These are phyloP conservation scores for Himalopsyche phryganea DNA, from an alignment of 1,140 invertebrate species.

Conservation along the genomic window DNA sequence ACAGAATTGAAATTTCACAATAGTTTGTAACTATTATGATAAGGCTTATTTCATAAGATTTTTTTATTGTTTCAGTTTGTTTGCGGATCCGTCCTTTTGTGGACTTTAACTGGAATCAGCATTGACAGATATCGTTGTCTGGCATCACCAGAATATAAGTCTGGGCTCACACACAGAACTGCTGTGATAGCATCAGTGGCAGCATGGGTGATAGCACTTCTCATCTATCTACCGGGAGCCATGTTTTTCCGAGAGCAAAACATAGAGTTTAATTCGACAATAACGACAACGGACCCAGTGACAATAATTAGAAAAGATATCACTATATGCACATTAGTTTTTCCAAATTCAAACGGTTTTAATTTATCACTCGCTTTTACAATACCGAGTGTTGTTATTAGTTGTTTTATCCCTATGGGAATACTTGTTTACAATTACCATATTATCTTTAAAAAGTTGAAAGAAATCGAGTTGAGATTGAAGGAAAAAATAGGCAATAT, in stretches of 20 bases:
- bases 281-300: neutral
- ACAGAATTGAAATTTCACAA: neutral
- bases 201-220: constrained; percentile 51
- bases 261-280: constrained; percentile 25
- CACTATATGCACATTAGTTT: constrained; percentile 56
- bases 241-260: constrained; percentile 53
- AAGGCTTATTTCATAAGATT: neutral
- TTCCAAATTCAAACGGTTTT: constrained; percentile 50
- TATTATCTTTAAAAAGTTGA: constrained; percentile 53
- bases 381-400: constrained; percentile 51
- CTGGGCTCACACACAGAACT: constrained; percentile 48
- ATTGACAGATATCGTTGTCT: constrained; percentile 59
- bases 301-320: constrained; percentile 15
- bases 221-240: constrained; percentile 53
- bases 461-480: constrained; percentile 21
- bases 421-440: constrained; percentile 58
- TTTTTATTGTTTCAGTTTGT: constrained; percentile 53
- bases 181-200: constrained; percentile 45
- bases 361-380: constrained; percentile 55
- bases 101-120: constrained; percentile 59
- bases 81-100: constrained; percentile 58
- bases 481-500: constrained; percentile 21
- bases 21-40: neutral
- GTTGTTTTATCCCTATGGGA: constrained; percentile 55
- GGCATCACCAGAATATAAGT: constrained; percentile 56